Conservation (phyloP, 2,113 vertebrate species). For the Podocnemis expansa region DNA sequence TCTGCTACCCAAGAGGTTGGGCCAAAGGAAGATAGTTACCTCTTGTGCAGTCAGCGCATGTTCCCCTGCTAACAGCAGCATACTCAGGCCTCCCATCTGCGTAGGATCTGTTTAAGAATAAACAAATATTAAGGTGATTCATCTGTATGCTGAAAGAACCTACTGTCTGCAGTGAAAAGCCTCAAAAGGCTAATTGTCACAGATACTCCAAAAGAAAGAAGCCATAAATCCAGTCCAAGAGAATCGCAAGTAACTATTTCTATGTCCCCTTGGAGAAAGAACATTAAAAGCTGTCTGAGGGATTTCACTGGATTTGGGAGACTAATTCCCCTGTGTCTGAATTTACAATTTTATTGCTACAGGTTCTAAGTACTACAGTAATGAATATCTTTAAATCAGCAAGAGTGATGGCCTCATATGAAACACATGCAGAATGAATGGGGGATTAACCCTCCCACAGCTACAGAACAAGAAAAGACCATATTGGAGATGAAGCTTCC, state of each 20-base stretch:
- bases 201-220: constrained; percentile 45
- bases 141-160: constrained; percentile 51
- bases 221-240: constrained; percentile 60
- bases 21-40: constrained; percentile 71
- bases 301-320: constrained; percentile 70
- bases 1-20: not conserved
- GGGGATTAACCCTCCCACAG: not conserved
- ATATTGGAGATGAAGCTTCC: not conserved
- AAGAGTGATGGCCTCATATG: constrained; percentile 32
- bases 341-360: constrained; percentile 65
- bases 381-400: constrained; percentile 52
- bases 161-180: constrained; percentile 6
- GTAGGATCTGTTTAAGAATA: constrained; percentile 88
- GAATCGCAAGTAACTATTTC: constrained; percentile 62
- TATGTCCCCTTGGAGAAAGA: constrained; percentile 54
- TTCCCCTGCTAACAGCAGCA: constrained; percentile 97
- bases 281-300: constrained; percentile 52
- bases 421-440: constrained; percentile 16
- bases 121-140: constrained; percentile 49
- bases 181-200: constrained; percentile 47
- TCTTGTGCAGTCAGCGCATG: constrained; percentile 94
- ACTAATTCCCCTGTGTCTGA: constrained; percentile 57
- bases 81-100: constrained; percentile 97
- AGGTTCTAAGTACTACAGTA: constrained; percentile 53
- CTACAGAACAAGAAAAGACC: not conserved